Evolutionary conservation across 2,797 vertebrate species (phyloP).

Genomic region (Protonibea diacanthus): DNA sequence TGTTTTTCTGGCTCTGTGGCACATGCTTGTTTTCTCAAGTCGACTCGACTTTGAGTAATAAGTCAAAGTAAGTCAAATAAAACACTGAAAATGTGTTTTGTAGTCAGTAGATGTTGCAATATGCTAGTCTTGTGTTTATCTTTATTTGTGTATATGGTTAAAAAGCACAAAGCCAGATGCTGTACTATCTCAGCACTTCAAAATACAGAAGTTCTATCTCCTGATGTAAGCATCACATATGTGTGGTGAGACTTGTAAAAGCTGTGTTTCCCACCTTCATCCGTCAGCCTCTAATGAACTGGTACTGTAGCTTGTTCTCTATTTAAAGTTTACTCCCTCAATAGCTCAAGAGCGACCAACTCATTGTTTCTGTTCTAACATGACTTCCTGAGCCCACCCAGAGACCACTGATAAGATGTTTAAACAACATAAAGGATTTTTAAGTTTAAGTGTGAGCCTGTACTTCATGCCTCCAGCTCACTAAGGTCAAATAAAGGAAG

Average conservation of each 20-base stretch:
- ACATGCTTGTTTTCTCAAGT: background rate
- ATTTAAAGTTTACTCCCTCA: constrained; percentile 49
- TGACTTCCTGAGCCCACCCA: constrained; percentile 70
- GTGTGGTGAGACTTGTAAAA: background rate
- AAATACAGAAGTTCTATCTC: background rate
- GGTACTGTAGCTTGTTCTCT: constrained; percentile 37
- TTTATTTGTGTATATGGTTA: background rate
- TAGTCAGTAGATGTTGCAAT: background rate
- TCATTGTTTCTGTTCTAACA: constrained; percentile 71
- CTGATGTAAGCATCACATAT: background rate
- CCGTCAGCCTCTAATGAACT: constrained; percentile 18
- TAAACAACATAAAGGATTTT: constrained; percentile 41
- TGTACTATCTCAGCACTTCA: background rate
- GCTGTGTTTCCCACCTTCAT: constrained; percentile 13
- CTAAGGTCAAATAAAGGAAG: constrained; percentile 47
- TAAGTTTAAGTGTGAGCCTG: constrained; percentile 2
- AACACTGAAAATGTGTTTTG: background rate
- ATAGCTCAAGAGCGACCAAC: constrained; percentile 25
- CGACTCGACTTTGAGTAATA: background rate
- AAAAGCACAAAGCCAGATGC: too few relatives aligned
- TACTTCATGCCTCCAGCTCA: constrained; percentile 35
- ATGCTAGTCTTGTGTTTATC: background rate
- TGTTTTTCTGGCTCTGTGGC: background rate
- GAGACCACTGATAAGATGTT: constrained; percentile 55
- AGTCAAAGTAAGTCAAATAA: background rate